A percentile compares a stretch with the other conserved stretches of the same genome.
Conservation (phyloP, 35 echinoderm and acorn worm genomes). For the Lytechinus variegatus region DNA sequence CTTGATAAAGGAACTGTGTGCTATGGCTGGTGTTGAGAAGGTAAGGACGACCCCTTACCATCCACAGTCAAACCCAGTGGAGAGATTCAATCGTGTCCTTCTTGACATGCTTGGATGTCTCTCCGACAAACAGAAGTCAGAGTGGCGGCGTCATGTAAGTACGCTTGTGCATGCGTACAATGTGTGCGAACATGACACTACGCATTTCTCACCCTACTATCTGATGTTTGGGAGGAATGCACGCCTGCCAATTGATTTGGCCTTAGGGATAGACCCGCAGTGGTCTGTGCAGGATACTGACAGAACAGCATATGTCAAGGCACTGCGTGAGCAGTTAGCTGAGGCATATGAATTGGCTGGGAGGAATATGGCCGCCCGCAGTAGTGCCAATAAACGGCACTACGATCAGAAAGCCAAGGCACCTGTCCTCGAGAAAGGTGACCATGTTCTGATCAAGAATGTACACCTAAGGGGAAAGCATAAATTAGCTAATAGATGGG, state of each 20-base stretch:
- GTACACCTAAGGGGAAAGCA: slow-evolving; percentile 48
- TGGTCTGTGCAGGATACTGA: background rate
- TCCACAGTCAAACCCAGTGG: slow-evolving; percentile 56
- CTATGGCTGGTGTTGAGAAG: slow-evolving; percentile 54
- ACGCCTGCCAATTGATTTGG: slow-evolving; percentile 47
- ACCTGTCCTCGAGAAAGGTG: background rate
- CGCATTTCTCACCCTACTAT: slow-evolving; percentile 51
- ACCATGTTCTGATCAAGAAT: slow-evolving; percentile 45
- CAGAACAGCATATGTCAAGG: background rate
- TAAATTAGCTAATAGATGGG: slow-evolving; percentile 50
- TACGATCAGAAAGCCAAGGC: slow-evolving; percentile 42
- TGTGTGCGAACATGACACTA: slow-evolving; percentile 47
- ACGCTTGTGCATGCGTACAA: slow-evolving; percentile 59
- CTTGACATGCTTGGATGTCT: slow-evolving; percentile 49
- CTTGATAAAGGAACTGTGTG: slow-evolving; percentile 60
- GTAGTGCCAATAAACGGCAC: background rate
- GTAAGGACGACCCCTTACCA: slow-evolving; percentile 65
- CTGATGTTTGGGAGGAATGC: slow-evolving; percentile 56
- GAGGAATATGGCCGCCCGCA: background rate
- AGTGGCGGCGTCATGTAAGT: slow-evolving; percentile 35
- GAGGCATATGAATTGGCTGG: background rate
- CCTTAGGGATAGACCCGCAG: slow-evolving; percentile 15
- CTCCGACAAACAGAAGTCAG: background rate
- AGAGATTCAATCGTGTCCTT: slow-evolving; percentile 59
- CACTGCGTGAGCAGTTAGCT: background rate